phyloP scores from a whole-genome alignment of 2,113 vertebrate species.

The Tapirus terrestris region DNA sequence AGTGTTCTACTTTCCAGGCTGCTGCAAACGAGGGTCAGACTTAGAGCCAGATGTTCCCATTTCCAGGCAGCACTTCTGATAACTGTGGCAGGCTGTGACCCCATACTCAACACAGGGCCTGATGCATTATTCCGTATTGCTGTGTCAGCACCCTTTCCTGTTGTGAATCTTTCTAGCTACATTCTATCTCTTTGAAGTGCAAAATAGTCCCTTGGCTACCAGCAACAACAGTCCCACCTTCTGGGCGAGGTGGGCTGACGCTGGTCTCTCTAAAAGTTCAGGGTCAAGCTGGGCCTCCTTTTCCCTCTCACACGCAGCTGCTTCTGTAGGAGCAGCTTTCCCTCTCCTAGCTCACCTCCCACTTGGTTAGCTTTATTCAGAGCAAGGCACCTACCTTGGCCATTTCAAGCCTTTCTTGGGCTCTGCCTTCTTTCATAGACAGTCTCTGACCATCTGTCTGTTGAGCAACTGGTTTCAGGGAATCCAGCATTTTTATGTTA shows the following conservation, averaged over 20 bases:
- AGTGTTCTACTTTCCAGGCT: neutral
- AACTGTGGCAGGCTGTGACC: too few relatives aligned
- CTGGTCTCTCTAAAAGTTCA: neutral
- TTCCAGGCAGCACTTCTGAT: neutral
- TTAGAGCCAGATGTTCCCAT: neutral
- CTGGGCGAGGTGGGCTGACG: neutral
- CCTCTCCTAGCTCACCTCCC: neutral
- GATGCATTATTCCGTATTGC: neutral
- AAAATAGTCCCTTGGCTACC: neutral
- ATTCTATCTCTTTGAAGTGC: neutral
- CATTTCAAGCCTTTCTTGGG: neutral
- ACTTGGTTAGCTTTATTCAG: neutral
- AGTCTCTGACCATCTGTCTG: neutral
- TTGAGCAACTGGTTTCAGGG: too few relatives aligned
- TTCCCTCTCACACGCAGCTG: neutral
- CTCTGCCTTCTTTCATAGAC: neutral
- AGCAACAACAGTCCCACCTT: neutral
- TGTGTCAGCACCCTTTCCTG: neutral
- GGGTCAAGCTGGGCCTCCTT: neutral
- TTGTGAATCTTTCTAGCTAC: neutral
- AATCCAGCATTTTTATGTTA: neutral
- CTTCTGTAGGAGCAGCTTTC: neutral
- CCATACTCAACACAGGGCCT: neutral
- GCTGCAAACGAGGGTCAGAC: neutral
- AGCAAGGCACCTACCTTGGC: neutral